Base-by-base conservation (phyloP, 2,797 vertebrate genomes). In the Cercopithecus hamlyni region DNA sequence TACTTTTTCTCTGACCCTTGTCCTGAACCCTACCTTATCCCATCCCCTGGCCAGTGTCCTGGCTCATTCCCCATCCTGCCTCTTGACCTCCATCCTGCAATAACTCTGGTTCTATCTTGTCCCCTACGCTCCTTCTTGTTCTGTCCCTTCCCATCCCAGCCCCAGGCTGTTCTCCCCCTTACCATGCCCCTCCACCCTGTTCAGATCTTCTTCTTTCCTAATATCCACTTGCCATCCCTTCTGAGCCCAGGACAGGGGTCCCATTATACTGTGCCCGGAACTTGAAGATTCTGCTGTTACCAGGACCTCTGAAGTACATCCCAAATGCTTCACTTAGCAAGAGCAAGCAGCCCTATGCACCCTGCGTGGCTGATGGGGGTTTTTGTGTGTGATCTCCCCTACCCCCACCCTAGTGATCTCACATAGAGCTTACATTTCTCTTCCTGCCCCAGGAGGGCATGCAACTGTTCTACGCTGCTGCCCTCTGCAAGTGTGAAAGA, bases 401-500 rank as follows among this genome's bases (percentile, higher is more conserved):
- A 70, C 20, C 64, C 58, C 30, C 10, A 79, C n/a, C 26, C 39
- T 36, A 80, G 58, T 76, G 88, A 96, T 80, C 91, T 91, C 79
- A 86, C 61, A 26, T 67, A 52, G 13, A 91, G 75, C 89, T 93
- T 84, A 61, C 93, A 89, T 87, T 96, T 97, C 73, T 97, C 43
- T 70, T 77, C 48, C 30, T 95, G 95, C 36, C 39, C 76, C 55
- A 96, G 90, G 93, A 96, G 67, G 15, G 17, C 83, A 80, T 81
- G 67, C 86, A 96, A 94, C 93, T 95, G 43, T 90, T 96, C 79
- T 91, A 10, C 4, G 3, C 27, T 43, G 36, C 52, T 36, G 58
- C 39, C n/a, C 87, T 92, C 70, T 70, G 75, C 57, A 87, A 79
- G 70, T 91, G 55, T 94, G 93, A 96, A 94, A 97, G 97, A 97